A percentile compares a stretch with the other conserved stretches of the same genome.
Evolutionary conservation across 2,888 invertebrate species (phyloP).

Genomic region (Heliconius erato): DNA sequence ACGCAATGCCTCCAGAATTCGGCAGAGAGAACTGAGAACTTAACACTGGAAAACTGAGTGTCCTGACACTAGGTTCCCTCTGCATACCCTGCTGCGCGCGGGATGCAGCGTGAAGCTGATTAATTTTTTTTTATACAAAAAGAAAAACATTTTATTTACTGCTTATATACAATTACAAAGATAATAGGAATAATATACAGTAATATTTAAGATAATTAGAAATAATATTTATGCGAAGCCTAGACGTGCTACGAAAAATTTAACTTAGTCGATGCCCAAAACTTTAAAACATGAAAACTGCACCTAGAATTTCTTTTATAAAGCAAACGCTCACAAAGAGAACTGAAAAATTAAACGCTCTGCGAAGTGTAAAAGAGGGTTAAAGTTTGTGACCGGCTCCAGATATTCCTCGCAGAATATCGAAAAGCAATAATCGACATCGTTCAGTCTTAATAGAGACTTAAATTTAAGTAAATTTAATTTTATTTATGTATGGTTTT

Average conservation of each 20-base stretch:
- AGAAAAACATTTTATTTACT: not conserved
- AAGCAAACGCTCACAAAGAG: slow-evolving; percentile 15
- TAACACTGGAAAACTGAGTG: too few species aligned
- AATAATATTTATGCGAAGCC: not conserved
- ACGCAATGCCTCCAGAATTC: too few species aligned
- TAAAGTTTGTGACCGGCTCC: slow-evolving; percentile 14
- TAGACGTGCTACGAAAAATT: not conserved
- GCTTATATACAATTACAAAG: not conserved
- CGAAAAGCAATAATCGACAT: slow-evolving; percentile 14
- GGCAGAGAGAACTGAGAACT: too few species aligned
- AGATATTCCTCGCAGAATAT: not conserved
- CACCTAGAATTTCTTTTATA: slow-evolving; percentile 15
- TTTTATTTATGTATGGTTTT: not conserved
- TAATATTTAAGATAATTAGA: too few species aligned
- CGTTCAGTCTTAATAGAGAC: slow-evolving; percentile 1
- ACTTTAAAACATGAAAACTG: not conserved
- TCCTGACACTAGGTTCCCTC: too few species aligned
- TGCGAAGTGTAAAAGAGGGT: slow-evolving; percentile 17
- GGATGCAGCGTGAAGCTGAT: too few species aligned
- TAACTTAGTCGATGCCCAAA: not conserved
- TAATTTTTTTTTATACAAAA: too few species aligned
- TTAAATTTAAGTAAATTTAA: slow-evolving; percentile 5
- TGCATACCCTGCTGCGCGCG: too few species aligned
- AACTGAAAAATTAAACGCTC: slow-evolving; percentile 18
- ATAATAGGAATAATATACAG: not conserved